Evolutionary conservation across 2,113 vertebrate species (phyloP).

Genomic region (Eudyptes chrysolophus): DNA sequence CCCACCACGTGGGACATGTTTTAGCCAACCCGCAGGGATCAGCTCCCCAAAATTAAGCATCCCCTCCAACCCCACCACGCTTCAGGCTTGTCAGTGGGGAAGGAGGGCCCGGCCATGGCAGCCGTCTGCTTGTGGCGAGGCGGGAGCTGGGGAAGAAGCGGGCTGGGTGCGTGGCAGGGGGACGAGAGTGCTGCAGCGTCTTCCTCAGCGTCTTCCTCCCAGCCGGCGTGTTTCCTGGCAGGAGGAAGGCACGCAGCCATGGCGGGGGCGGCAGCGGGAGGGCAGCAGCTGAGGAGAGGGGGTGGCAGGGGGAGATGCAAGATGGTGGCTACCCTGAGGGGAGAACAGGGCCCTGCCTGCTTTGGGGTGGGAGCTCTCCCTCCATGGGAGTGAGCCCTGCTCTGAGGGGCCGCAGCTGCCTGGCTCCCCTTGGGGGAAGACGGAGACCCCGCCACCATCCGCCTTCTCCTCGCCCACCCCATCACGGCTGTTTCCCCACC

Average conservation of each 20-base stretch:
- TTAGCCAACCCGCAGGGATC: not conserved
- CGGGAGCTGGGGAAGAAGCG: not conserved
- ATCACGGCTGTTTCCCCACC: not conserved
- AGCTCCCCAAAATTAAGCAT: not conserved
- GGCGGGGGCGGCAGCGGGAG: accelerated
- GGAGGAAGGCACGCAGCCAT: accelerated
- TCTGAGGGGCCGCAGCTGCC: accelerated
- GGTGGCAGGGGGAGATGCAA: not conserved
- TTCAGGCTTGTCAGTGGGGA: not conserved
- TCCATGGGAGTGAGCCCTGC: not conserved
- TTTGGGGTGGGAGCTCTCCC: not conserved
- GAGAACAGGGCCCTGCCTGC: not conserved
- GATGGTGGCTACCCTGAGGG: not conserved
- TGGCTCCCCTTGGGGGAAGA: accelerated
- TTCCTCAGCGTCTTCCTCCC: not conserved
- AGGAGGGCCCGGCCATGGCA: not conserved
- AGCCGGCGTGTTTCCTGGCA: accelerated
- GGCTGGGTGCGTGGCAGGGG: not conserved
- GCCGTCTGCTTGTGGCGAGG: accelerated
- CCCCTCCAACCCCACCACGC: accelerated
- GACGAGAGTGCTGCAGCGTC: accelerated
- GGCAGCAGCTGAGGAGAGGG: not conserved
- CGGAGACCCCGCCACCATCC: accelerated
- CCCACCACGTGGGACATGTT: accelerated
- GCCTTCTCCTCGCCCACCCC: not conserved